These are phyloP conservation scores for Peromyscus leucopus DNA, from an alignment of 2,113 vertebrate species.

Conservation along the genomic window DNA sequence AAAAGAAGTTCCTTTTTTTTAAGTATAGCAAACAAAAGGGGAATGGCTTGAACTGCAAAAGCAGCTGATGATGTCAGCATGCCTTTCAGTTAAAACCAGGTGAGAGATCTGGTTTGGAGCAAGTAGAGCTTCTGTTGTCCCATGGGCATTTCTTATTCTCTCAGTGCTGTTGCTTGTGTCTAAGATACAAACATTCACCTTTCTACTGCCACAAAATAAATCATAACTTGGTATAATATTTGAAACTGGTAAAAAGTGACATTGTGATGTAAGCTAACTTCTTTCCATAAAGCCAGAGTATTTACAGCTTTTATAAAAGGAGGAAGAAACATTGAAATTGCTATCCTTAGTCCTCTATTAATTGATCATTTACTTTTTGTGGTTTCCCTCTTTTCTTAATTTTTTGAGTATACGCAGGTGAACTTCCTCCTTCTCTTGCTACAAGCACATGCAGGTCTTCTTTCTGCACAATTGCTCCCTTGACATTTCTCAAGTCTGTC, in stretches of 20 bases:
- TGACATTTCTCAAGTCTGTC: slow-evolving; percentile 42
- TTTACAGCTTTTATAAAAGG: not conserved
- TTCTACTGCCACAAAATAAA: not conserved
- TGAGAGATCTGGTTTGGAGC: not conserved
- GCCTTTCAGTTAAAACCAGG: not conserved
- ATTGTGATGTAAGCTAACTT: not conserved
- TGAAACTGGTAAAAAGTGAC: not conserved
- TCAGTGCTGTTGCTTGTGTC: not conserved
- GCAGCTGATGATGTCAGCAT: not conserved
- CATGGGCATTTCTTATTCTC: not conserved
- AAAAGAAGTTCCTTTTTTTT: not conserved
- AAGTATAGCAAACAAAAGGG: slow-evolving; percentile 61
- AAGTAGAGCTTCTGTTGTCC: not conserved
- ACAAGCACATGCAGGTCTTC: not conserved
- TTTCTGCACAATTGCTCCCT: slow-evolving; percentile 37
- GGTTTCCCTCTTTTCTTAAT: not conserved
- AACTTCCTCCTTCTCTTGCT: fast-evolving
- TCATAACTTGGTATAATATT: not conserved
- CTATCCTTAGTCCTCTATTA: not conserved
- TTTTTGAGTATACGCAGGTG: not conserved
- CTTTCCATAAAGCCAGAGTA: not conserved
- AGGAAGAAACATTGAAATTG: not conserved
- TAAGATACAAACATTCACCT: not conserved
- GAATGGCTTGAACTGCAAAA: slow-evolving; percentile 14
- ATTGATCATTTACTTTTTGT: not conserved